Percentiles rank a stretch among this genome's conserved stretches.
These are phyloP conservation scores for Pammene aurita DNA, from an alignment of 2,888 invertebrate species.

Conservation along the genomic window DNA sequence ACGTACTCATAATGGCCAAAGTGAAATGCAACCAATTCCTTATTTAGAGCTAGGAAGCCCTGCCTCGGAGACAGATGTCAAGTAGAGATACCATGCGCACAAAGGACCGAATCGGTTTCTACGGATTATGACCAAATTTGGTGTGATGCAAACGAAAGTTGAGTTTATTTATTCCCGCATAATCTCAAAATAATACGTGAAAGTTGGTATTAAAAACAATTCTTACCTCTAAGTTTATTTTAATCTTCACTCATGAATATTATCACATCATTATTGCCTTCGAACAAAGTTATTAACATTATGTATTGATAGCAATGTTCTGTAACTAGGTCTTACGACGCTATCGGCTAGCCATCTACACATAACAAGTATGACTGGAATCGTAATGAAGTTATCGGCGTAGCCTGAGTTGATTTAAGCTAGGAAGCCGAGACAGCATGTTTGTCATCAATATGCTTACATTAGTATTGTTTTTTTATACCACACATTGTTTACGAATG, in stretches of 20 bases:
- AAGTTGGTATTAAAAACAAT: no score
- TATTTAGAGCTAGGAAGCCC: slow-evolving; percentile 57
- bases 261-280: background rate
- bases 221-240: background rate
- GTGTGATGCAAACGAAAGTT: background rate
- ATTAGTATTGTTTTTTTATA: background rate
- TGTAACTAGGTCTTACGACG: slow-evolving; percentile 25
- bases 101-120: slow-evolving; percentile 40
- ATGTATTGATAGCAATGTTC: slow-evolving; percentile 13
- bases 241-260: background rate
- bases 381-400: slow-evolving; percentile 19
- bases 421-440: slow-evolving; percentile 5
- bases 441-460: background rate
- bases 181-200: no score
- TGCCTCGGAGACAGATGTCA: slow-evolving; percentile 53
- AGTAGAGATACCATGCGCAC: slow-evolving; percentile 53
- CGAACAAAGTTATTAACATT: slow-evolving; percentile 7
- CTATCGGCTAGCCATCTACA: slow-evolving; percentile 53
- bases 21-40: slow-evolving; percentile 61
- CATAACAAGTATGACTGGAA: slow-evolving; percentile 44
- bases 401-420: background rate
- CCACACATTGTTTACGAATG: background rate
- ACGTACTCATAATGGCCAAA: slow-evolving; percentile 50
- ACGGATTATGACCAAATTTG: background rate
- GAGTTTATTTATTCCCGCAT: no score